These are phyloP conservation scores for Uropsilus gracilis DNA, from an alignment of 2,113 vertebrate species.

Conservation along the genomic window DNA sequence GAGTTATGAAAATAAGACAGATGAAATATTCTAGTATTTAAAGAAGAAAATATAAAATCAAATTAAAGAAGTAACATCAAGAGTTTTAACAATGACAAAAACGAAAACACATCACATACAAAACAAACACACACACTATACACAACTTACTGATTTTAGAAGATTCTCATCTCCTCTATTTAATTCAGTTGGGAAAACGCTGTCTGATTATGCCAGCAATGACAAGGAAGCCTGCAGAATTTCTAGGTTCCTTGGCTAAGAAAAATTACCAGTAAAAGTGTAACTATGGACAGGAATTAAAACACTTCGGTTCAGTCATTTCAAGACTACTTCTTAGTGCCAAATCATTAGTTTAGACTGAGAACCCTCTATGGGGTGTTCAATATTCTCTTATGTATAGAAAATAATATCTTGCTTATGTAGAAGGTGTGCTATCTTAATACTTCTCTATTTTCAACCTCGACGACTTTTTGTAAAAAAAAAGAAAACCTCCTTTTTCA, in stretches of 20 bases:
- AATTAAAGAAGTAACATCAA: neutral
- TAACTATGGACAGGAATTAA: constrained; percentile 23
- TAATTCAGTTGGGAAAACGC: neutral
- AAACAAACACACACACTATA: neutral
- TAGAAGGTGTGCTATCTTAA: neutral
- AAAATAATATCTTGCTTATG: constrained; percentile 41
- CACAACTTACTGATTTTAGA: neutral
- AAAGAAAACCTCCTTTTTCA: neutral
- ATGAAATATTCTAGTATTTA: neutral
- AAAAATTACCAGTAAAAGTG: constrained; percentile 57
- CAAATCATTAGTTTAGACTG: constrained; percentile 46
- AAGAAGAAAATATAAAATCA: constrained; percentile 20
- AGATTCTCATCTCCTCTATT: neutral
- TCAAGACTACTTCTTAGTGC: neutral
- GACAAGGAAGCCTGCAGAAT: neutral
- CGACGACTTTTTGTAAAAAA: neutral
- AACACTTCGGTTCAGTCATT: constrained; percentile 59
- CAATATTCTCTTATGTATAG: constrained; percentile 49
- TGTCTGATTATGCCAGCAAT: neutral
- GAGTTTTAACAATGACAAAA: neutral
- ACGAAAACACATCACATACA: neutral
- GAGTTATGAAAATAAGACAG: neutral
- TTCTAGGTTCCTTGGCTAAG: constrained; percentile 21
- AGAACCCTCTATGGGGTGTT: constrained; percentile 15
- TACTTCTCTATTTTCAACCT: neutral